Evolutionary conservation across 2,113 vertebrate genomes (phyloP).

Genomic region (Egretta garzetta): DNA sequence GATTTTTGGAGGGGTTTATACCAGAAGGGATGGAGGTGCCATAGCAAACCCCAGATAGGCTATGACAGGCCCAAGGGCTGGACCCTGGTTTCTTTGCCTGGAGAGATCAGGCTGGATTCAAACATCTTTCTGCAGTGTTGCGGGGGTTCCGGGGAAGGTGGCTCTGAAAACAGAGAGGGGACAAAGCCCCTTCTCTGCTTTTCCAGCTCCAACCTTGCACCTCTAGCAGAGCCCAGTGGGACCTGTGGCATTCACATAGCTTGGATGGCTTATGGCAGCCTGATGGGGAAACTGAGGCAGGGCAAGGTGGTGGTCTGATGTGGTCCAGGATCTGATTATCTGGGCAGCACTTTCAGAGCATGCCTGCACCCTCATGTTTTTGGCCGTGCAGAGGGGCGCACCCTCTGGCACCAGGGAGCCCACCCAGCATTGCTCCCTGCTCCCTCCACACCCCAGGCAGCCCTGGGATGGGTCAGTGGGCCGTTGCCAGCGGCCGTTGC

Average conservation of each 20-base stretch:
- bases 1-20: background rate
- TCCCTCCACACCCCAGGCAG: background rate
- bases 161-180: background rate
- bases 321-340: background rate
- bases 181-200: background rate
- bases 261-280: background rate
- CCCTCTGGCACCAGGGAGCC: accelerated
- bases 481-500: slow-evolving; percentile 54
- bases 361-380: accelerated
- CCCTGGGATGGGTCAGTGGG: slow-evolving; percentile 15
- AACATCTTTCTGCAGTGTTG: background rate
- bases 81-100: accelerated
- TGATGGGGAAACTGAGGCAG: background rate
- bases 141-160: background rate
- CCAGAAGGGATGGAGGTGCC: background rate
- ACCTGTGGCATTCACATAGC: background rate
- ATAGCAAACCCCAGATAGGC: background rate
- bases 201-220: background rate
- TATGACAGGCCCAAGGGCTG: background rate
- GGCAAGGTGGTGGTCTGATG: background rate
- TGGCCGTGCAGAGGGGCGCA: accelerated
- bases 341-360: accelerated
- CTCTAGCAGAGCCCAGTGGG: background rate
- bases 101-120: background rate
- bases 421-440: background rate